A percentile compares a stretch with the other conserved stretches of the same genome.
Conservation (phyloP, 1,140 invertebrate species). For the Bombus confusus region DNA sequence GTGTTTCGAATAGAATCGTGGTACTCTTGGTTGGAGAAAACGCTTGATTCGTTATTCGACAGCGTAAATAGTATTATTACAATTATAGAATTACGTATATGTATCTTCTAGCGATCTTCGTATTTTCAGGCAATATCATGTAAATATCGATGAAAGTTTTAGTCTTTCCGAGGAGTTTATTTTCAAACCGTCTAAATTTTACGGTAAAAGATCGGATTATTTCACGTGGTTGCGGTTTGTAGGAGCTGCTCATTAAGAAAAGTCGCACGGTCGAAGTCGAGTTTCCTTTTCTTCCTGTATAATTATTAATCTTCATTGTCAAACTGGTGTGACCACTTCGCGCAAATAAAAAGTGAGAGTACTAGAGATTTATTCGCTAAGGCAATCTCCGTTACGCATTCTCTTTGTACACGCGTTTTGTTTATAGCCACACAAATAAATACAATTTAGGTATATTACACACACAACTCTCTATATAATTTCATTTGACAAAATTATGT, state of each 20-base stretch:
- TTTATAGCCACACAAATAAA: background rate
- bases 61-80: background rate
- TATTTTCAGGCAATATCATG: background rate
- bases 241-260: conserved; percentile 1
- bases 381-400: background rate
- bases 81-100: background rate
- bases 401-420: background rate
- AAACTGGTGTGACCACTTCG: conserved; percentile 29
- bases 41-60: no score
- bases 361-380: background rate
- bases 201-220: background rate
- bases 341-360: conserved; percentile 34
- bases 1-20: background rate
- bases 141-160: background rate
- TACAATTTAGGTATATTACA: background rate
- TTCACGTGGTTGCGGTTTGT: background rate
- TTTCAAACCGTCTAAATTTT: background rate
- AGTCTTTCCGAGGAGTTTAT: background rate
- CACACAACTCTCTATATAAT: no score
- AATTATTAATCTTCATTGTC: conserved; percentile 23
- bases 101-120: no score
- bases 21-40: background rate
- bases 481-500: no score
- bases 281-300: conserved; percentile 40
- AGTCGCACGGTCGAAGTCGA: conserved; percentile 1